These are phyloP conservation scores for Phyllostomus hastatus DNA, from an alignment of 2,113 vertebrate species.

Conservation along the genomic window DNA sequence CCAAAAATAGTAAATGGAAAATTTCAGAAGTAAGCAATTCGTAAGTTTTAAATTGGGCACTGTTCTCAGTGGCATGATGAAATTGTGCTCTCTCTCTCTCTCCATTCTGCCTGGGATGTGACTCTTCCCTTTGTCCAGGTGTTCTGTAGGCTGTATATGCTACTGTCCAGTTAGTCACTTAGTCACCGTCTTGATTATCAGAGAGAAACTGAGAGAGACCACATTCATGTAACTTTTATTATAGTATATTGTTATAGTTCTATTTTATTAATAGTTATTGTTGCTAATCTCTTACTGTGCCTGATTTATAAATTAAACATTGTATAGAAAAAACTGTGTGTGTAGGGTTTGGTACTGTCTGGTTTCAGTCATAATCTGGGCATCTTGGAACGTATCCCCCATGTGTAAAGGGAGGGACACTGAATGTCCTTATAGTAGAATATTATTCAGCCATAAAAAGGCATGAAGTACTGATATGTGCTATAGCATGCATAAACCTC, in stretches of 20 bases:
- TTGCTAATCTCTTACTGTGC: background rate
- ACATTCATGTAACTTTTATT: background rate
- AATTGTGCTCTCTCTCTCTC: background rate
- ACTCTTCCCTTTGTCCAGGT: background rate
- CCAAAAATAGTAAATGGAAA: background rate
- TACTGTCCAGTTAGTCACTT: background rate
- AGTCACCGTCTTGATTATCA: background rate
- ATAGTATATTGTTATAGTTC: background rate
- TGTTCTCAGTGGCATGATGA: background rate
- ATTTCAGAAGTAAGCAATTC: background rate
- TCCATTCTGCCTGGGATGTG: background rate
- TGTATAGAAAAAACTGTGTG: background rate
- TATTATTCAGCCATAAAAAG: slow-evolving; percentile 14
- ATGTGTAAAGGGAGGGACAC: background rate
- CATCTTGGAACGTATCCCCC: background rate
- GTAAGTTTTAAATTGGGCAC: background rate
- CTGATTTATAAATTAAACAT: background rate
- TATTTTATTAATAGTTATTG: background rate
- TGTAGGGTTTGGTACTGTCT: background rate
- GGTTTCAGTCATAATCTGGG: background rate
- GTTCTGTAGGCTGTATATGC: background rate
- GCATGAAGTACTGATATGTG: background rate
- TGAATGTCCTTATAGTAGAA: background rate
- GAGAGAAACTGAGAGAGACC: background rate
- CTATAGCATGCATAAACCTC: background rate